Percentiles rank a stretch among this genome's conserved stretches.
These are phyloP conservation scores for Heliconius melpomene DNA, from an alignment of 1,140 invertebrate genomes.

Conservation along the genomic window DNA sequence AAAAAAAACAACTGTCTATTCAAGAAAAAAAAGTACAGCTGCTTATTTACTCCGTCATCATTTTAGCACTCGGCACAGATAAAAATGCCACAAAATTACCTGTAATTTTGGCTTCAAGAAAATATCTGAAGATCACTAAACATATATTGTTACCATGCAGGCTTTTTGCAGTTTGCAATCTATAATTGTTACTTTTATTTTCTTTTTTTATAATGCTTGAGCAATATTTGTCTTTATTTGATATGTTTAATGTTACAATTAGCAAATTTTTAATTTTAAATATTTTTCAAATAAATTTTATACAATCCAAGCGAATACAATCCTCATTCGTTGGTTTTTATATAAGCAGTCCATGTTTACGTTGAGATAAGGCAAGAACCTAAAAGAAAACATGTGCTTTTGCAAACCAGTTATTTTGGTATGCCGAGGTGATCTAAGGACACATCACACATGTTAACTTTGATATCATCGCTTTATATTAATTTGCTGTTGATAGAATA, in stretches of 20 bases:
- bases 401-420: neutral
- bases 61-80: no score
- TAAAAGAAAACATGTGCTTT: constrained; percentile 3
- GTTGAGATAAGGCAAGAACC: neutral
- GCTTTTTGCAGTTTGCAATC: no score
- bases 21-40: no score
- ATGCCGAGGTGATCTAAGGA: neutral
- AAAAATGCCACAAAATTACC: no score
- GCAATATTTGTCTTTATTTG: neutral
- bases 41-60: no score
- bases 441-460: neutral
- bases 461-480: neutral
- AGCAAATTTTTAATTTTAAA: neutral
- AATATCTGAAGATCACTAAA: no score
- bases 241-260: neutral
- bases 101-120: no score
- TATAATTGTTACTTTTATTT: no score
- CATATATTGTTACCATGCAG: no score
- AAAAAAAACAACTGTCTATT: no score
- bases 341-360: neutral
- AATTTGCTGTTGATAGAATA: neutral
- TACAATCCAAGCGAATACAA: neutral
- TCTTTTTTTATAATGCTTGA: neutral
- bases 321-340: no score
- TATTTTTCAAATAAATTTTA: constrained; percentile 6